Conservation (phyloP, 2,888 invertebrate species). For the Ochlodes sylvanus region DNA sequence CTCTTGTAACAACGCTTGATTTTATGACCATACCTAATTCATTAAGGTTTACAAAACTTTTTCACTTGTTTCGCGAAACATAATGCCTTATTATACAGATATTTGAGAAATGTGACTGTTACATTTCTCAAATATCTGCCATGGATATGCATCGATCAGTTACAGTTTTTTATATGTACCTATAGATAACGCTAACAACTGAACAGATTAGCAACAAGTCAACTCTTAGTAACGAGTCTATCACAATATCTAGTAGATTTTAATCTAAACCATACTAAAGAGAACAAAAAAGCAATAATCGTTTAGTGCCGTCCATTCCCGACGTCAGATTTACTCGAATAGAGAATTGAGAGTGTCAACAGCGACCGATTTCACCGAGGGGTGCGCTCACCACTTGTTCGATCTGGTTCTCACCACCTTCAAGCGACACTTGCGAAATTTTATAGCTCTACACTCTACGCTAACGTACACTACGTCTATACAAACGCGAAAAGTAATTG, state of each 20-base stretch:
- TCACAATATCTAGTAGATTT: neutral
- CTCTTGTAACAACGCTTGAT: too few relatives aligned
- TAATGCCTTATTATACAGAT: too few relatives aligned
- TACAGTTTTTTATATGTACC: too few relatives aligned
- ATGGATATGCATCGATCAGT: too few relatives aligned
- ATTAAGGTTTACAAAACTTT: too few relatives aligned
- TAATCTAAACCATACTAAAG: neutral
- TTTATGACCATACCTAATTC: too few relatives aligned
- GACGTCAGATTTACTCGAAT: too few relatives aligned
- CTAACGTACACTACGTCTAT: neutral
- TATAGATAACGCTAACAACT: too few relatives aligned
- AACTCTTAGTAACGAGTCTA: neutral
- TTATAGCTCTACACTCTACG: neutral
- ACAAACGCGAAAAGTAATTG: neutral
- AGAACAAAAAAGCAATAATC: neutral
- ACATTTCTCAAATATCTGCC: too few relatives aligned
- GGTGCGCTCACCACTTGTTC: slow-evolving; percentile 17
- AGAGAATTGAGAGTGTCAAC: neutral
- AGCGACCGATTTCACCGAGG: neutral
- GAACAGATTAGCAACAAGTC: too few relatives aligned
- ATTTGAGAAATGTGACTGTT: too few relatives aligned
- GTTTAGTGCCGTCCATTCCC: neutral
- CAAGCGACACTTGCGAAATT: slow-evolving; percentile 27
- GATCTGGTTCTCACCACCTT: slow-evolving; percentile 30
- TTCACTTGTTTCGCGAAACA: too few relatives aligned